Evolutionary conservation across 2,797 vertebrate species (phyloP), one percentile per base, ranked within the genome.

Genomic region (Darevskia mixta): DNA sequence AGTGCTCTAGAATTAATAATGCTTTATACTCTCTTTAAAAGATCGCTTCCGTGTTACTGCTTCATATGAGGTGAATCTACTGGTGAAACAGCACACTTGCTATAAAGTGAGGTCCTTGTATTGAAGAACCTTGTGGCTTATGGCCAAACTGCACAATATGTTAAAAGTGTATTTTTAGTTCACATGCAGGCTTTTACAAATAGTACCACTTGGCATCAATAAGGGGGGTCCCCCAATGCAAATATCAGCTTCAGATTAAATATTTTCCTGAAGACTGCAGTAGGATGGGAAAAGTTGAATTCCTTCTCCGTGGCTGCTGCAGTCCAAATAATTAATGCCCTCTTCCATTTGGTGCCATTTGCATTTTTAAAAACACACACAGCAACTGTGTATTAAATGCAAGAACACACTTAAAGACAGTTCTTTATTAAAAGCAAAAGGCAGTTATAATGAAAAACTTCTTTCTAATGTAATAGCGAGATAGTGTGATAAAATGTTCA

Each of bases 1-100:
- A 4, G 27, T 69, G 23, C 5, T 79, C 85, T 87, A 82, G 83
- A 82, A 32, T 66, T 73, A 91, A 35, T 27, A 43, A 61, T 72
- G 0, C 71, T 87, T 85, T 80, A 11, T 84, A 61, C 29, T 0
- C 1, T 4, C 1, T 5, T 41, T 2, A 18, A 76, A 87, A 73
- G n/a, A 43, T 25, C 32, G 45, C 35, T 43, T 73, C 25, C 29
- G 7, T 1, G n/a, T 43, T 18, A 77, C 13, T 67, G 7, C 27
- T 72, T 87, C 61, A 43, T 73, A 25, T 18, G 5, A 43, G 20
- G 82, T 25, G 23, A 77, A 73, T 43, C 7, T 35, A 41, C 10
- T 73, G 1, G 17, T 43, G 9, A 69, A 23, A 80, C 11, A 55
- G 67, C 66, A 71, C 29, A 18, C 10, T 11, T 67, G 25, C 15